Percentiles rank a stretch among this genome's conserved stretches.
phyloP scores from a whole-genome alignment of 1,140 invertebrate species.

The Manduca sexta region DNA sequence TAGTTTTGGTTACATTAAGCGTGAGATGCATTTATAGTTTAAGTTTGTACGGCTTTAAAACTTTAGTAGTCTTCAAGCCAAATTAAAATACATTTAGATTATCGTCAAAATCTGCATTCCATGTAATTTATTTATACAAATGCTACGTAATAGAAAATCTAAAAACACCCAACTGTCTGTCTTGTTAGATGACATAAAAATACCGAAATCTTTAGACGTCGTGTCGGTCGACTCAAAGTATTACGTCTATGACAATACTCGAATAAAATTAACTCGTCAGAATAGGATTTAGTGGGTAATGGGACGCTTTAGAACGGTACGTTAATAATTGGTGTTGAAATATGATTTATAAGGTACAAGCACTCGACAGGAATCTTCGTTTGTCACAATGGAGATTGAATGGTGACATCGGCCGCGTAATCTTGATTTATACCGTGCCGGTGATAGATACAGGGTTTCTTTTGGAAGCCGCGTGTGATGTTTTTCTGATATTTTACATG shows the following conservation, averaged over 20 bases:
- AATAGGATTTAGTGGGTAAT: slow-evolving; percentile 59
- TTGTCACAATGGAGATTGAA: slow-evolving; percentile 23
- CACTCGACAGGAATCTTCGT: background rate
- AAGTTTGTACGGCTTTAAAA: too few relatives aligned
- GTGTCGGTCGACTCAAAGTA: background rate
- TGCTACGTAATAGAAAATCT: too few relatives aligned
- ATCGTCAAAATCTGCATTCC: too few relatives aligned
- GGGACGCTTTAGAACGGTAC: slow-evolving; percentile 39
- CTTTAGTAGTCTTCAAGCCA: too few relatives aligned
- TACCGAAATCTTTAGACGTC: too few relatives aligned
- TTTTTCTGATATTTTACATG: too few relatives aligned
- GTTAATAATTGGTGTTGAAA: slow-evolving; percentile 54
- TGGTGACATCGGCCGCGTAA: slow-evolving; percentile 17
- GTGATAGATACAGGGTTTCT: slow-evolving; percentile 2
- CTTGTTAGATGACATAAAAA: too few relatives aligned
- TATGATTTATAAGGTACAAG: slow-evolving; percentile 57
- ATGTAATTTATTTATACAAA: too few relatives aligned
- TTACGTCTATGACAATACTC: slow-evolving; percentile 56
- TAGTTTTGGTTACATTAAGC: background rate
- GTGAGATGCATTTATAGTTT: too few relatives aligned
- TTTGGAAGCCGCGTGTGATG: too few relatives aligned
- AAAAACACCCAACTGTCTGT: too few relatives aligned
- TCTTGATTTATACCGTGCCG: slow-evolving; percentile 29
- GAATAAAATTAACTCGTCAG: slow-evolving; percentile 58
- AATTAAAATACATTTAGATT: too few relatives aligned